phyloP scores from a whole-genome alignment of 1,140 invertebrate genomes.

The Mercenaria mercenaria region DNA sequence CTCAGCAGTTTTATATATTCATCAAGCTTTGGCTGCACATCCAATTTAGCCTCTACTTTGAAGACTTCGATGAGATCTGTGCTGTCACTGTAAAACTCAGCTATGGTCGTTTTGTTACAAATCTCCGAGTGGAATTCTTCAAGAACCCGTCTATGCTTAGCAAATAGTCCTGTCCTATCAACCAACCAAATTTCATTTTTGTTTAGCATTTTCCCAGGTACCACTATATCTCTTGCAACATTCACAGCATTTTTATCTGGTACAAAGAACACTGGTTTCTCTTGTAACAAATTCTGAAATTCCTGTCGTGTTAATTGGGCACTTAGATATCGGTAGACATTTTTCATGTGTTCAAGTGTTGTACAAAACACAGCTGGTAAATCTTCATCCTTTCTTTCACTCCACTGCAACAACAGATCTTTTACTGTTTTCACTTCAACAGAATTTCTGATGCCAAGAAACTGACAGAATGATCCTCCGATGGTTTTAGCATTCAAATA shows the following conservation, averaged over 20 bases:
- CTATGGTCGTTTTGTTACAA: slow-evolving; percentile 69
- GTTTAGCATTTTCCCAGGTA: slow-evolving; percentile 77
- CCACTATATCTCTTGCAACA: neutral
- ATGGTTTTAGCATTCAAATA: slow-evolving; percentile 67
- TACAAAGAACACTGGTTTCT: slow-evolving; percentile 81
- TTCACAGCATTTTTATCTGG: slow-evolving; percentile 53
- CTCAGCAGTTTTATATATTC: slow-evolving; percentile 78
- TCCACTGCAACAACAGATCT: slow-evolving; percentile 75
- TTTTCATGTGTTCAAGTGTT: slow-evolving; percentile 74
- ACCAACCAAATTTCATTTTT: slow-evolving; percentile 82
- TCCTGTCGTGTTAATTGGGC: slow-evolving; percentile 75
- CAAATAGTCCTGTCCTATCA: slow-evolving; percentile 79
- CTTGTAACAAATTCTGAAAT: slow-evolving; percentile 79
- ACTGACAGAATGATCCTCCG: slow-evolving; percentile 72
- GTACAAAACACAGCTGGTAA: slow-evolving; percentile 73
- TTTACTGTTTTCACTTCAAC: slow-evolving; percentile 67
- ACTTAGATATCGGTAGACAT: slow-evolving; percentile 76
- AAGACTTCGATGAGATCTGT: slow-evolving; percentile 72
- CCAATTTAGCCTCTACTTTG: slow-evolving; percentile 57
- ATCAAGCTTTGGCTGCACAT: slow-evolving; percentile 66
- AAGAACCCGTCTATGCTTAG: slow-evolving; percentile 74
- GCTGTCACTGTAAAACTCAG: slow-evolving; percentile 43
- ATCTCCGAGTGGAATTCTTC: slow-evolving; percentile 75
- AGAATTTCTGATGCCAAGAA: slow-evolving; percentile 75
- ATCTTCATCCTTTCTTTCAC: slow-evolving; percentile 65